Conservation (phyloP, 2,888 invertebrate genomes). For the Eupithecia exiguata region DNA sequence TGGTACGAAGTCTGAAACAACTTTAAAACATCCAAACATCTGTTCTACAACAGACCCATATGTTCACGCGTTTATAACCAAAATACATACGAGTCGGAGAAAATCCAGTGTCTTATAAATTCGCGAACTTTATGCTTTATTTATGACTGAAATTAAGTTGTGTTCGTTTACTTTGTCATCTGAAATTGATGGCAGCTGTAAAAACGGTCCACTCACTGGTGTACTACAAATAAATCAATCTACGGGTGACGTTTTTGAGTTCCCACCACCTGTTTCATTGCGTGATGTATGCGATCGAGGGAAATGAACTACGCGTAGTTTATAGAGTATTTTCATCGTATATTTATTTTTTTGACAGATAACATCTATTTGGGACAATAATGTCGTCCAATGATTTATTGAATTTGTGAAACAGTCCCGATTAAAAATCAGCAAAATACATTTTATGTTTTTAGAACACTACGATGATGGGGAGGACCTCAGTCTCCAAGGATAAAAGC, state of each 20-base stretch:
- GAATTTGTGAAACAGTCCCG: background rate
- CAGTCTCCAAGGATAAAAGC: background rate
- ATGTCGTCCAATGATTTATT: constrained; percentile 12
- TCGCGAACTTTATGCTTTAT: constrained; percentile 23
- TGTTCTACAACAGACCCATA: constrained; percentile 22
- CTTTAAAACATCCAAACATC: constrained; percentile 30
- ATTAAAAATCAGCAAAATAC: background rate
- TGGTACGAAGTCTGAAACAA: constrained; percentile 30
- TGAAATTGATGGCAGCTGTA: constrained; percentile 44
- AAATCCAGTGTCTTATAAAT: constrained; percentile 23
- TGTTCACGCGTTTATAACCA: constrained; percentile 20
- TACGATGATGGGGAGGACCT: background rate
- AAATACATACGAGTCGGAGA: constrained; percentile 15
- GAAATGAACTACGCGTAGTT: constrained; percentile 13
- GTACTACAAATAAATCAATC: constrained; percentile 53
- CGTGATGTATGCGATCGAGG: constrained; percentile 22
- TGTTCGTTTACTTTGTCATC: constrained; percentile 30
- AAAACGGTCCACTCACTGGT: constrained; percentile 41
- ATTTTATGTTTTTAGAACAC: background rate
- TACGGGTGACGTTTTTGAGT: constrained; percentile 48
- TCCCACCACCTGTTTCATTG: constrained; percentile 44
- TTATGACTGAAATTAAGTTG: constrained; percentile 27
- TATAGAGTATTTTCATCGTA: background rate
- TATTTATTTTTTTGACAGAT: constrained; percentile 11
- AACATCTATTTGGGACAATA: constrained; percentile 8